Evolutionary conservation across 2,113 vertebrate species (phyloP).

Genomic region (Sprattus sprattus): DNA sequence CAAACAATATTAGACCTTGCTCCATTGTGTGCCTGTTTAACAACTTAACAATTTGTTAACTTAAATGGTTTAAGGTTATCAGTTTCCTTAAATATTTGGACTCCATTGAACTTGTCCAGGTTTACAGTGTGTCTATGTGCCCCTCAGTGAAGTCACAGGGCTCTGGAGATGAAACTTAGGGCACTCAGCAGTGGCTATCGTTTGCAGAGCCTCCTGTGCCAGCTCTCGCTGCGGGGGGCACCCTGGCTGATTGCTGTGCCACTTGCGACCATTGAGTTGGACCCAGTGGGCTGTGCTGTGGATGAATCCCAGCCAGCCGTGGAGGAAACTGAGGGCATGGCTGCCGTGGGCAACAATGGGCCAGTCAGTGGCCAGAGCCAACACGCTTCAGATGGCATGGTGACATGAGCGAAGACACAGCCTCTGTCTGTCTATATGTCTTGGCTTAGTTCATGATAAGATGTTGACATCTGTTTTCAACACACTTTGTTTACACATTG

Average conservation of each 20-base stretch:
- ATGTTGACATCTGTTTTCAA: conserved; percentile 5
- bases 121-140: too few species aligned
- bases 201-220: background rate
- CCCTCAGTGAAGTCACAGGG: too few species aligned
- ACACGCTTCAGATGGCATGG: background rate
- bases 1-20: too few species aligned
- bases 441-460: background rate
- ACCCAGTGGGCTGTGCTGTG: background rate
- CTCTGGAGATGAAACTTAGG: background rate
- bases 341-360: background rate
- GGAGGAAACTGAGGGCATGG: background rate
- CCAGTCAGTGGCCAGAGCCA: background rate
- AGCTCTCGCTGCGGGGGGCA: background rate
- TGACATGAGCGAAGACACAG: background rate
- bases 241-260: background rate
- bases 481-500: background rate
- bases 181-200: background rate
- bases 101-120: too few species aligned
- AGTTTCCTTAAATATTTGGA: too few species aligned
- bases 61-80: too few species aligned
- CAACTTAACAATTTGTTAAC: too few species aligned
- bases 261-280: background rate
- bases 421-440: background rate
- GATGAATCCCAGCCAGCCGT: background rate
- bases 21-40: too few species aligned